phyloP scores from a whole-genome alignment of 2,888 invertebrate genomes.

The Aproaerema taeniolella region DNA sequence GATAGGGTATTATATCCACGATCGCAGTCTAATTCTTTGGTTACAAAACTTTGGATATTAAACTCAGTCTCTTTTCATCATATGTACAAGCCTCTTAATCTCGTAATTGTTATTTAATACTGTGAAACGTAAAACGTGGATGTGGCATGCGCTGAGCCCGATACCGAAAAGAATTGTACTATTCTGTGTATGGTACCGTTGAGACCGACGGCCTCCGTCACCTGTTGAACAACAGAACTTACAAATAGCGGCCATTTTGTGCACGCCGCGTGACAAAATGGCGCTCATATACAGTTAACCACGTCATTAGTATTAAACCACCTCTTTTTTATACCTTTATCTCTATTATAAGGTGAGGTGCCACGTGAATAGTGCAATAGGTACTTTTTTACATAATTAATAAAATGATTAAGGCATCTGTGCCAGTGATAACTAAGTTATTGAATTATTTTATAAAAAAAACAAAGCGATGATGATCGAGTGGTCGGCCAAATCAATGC shows the following conservation, averaged over 20 bases:
- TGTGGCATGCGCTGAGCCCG: constrained; percentile 78
- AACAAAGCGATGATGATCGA: constrained; percentile 66
- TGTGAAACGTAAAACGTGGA: constrained; percentile 81
- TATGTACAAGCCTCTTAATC: constrained; percentile 63
- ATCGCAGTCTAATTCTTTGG: constrained; percentile 53
- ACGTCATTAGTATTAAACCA: constrained; percentile 14
- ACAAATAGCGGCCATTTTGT: constrained; percentile 57
- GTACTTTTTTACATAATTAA: too few relatives aligned
- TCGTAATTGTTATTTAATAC: constrained; percentile 57
- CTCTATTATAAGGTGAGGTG: constrained; percentile 30
- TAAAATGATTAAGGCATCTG: constrained; percentile 34
- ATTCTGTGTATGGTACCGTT: constrained; percentile 80
- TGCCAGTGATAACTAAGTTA: constrained; percentile 48
- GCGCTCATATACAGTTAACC: constrained; percentile 20
- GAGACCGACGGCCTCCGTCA: constrained; percentile 79
- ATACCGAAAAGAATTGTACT: constrained; percentile 80
- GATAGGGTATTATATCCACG: constrained; percentile 66
- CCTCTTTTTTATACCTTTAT: constrained; percentile 22
- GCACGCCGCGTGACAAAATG: constrained; percentile 28
- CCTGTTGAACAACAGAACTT: constrained; percentile 78
- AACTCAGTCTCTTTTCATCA: constrained; percentile 69
- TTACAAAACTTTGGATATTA: constrained; percentile 67
- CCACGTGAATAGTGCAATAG: constrained; percentile 40
- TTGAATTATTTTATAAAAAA: constrained; percentile 37
- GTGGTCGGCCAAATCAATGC: constrained; percentile 53